Evolutionary conservation across 2,888 invertebrate genomes (phyloP), one percentile per base, ranked within the genome.

Genomic region (Noctua fimbriata): DNA sequence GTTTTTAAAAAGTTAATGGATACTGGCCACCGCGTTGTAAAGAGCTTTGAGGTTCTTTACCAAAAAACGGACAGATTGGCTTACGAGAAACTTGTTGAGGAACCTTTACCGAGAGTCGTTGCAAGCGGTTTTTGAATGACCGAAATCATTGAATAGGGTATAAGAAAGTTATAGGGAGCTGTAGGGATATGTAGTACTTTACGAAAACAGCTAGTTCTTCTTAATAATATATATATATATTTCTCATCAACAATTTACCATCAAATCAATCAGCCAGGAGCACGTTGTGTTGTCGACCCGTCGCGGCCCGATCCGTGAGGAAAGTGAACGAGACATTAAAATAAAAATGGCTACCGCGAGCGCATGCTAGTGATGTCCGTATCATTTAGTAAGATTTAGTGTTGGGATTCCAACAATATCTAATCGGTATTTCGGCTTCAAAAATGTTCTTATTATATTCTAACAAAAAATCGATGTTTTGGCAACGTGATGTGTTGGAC

Each of bases 1-100:
- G 28, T 55, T 82, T 67, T 49, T 5, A 65, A 58, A 58, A 81
- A 82, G 47, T 41, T 41, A 49, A 82, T 79, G 75, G 55, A 58
- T 49, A 49, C 81, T n/a, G 65, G 55, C 65, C n/a, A 52, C 49
- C 73, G 36, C 65, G 44, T 14, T 47, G 47, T 65, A 36, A 73
- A 73, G 28, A 65, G 47, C n/a, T 60, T 32, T 47, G 10, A 41
- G 28, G 21, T 55, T n/a, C 2, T 47, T n/a, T 55, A 4, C 24
- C 0, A 32, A 79, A 81, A 66, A 82, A 49, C 24, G 24, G 18
- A 2, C 2, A 55, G 28, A 73, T 47, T 44, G 65, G 44, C 16
- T 81, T 32, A 28, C 41, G 58, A 49, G 49, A 55, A 81, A 28
- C 9, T 82, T 79, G 28, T 58, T 82, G 28, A 16, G 24, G 32